phyloP scores from a whole-genome alignment of 92 coral and sea anemone species.

The Phymanthus crucifer region DNA sequence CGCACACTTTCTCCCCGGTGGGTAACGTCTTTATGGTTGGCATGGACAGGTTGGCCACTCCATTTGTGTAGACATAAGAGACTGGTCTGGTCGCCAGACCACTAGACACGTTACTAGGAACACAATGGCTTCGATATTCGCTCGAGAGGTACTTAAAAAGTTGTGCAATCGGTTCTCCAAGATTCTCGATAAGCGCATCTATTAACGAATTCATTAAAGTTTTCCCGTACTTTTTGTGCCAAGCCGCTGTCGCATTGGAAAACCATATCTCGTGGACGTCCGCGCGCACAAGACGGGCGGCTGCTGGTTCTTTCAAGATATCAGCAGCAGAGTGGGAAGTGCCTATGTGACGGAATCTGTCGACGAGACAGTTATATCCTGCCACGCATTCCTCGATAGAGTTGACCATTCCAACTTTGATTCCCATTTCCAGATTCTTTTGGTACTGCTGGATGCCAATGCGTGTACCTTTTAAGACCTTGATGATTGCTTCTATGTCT shows the following conservation, averaged over 20 bases:
- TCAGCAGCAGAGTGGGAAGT: slow-evolving; percentile 21
- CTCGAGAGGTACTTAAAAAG: slow-evolving; percentile 63
- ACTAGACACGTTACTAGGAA: slow-evolving; percentile 86
- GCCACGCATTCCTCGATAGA: slow-evolving; percentile 82
- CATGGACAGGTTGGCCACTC: slow-evolving; percentile 56
- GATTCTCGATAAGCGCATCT: slow-evolving; percentile 44
- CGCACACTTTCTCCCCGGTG: slow-evolving; percentile 62
- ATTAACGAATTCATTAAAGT: slow-evolving; percentile 36
- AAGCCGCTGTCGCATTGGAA: slow-evolving; percentile 31
- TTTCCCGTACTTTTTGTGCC: slow-evolving; percentile 53
- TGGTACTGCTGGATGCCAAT: slow-evolving; percentile 57
- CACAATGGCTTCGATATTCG: slow-evolving; percentile 79
- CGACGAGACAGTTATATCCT: slow-evolving; percentile 65
- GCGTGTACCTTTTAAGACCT: slow-evolving; percentile 58
- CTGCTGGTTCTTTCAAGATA: slow-evolving; percentile 46
- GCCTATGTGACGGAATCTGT: slow-evolving; percentile 48
- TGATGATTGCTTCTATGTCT: slow-evolving; percentile 61
- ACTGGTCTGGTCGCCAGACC: slow-evolving; percentile 85
- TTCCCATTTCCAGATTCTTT: slow-evolving; percentile 69
- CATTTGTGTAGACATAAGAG: slow-evolving; percentile 64
- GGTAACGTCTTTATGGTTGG: slow-evolving; percentile 77
- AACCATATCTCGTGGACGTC: background rate
- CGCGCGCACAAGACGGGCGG: slow-evolving; percentile 12
- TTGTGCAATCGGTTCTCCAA: slow-evolving; percentile 61
- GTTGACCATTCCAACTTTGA: slow-evolving; percentile 80